phyloP scores from a whole-genome alignment of 2,797 vertebrate genomes.

The Pampus argenteus region DNA sequence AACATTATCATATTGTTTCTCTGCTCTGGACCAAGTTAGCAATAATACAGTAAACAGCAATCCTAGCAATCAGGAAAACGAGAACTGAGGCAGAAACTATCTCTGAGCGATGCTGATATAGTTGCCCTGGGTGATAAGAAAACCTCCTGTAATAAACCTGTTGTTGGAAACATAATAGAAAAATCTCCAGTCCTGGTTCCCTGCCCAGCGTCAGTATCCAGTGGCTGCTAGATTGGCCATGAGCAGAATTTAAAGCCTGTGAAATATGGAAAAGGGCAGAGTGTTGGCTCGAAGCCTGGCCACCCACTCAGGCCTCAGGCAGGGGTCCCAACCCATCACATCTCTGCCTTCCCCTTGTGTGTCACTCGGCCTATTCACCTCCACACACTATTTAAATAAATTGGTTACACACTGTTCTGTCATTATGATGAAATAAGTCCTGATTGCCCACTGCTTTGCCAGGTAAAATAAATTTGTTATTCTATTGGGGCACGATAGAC shows the following conservation, averaged over 20 bases:
- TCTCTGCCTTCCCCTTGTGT: slow-evolving; percentile 36
- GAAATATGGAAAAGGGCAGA: slow-evolving; percentile 76
- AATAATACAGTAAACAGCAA: slow-evolving; percentile 6
- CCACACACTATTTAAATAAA: slow-evolving; percentile 58
- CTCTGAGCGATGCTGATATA: too few relatives aligned
- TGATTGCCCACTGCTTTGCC: slow-evolving; percentile 69
- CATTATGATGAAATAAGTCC: slow-evolving; percentile 71
- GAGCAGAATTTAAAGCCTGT: slow-evolving; percentile 73
- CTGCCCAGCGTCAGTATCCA: slow-evolving; percentile 35
- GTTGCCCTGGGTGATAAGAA: slow-evolving; percentile 23
- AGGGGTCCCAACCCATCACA: slow-evolving; percentile 57
- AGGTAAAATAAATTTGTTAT: slow-evolving; percentile 82
- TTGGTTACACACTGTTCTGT: slow-evolving; percentile 69
- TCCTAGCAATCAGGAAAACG: too few relatives aligned
- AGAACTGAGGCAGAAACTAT: slow-evolving; percentile 15
- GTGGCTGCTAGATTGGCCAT: slow-evolving; percentile 47
- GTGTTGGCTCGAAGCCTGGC: slow-evolving; percentile 69
- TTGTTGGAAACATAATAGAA: slow-evolving; percentile 46
- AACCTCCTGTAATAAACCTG: slow-evolving; percentile 36
- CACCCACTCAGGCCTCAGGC: slow-evolving; percentile 67
- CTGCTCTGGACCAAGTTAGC: neutral
- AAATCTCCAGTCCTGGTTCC: slow-evolving; percentile 33
- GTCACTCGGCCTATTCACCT: slow-evolving; percentile 31
- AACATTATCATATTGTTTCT: neutral
- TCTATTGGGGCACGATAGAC: slow-evolving; percentile 73